phyloP scores from a whole-genome alignment of 2,888 invertebrate genomes.

The Pandemis corylana region DNA sequence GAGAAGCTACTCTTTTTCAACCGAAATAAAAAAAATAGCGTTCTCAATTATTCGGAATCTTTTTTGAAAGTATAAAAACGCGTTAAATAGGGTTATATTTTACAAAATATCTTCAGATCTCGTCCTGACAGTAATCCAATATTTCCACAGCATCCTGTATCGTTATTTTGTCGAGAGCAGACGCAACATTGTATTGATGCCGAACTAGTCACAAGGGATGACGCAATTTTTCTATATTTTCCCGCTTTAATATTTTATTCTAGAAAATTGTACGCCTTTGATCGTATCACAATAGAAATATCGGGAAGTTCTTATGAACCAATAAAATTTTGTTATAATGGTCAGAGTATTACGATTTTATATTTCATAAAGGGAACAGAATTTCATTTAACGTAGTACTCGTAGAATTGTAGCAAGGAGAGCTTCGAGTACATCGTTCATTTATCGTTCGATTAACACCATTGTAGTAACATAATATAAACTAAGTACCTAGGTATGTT shows the following conservation, averaged over 20 bases:
- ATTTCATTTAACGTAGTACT: too few species aligned
- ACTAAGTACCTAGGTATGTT: too few species aligned
- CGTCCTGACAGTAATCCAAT: conserved; percentile 5
- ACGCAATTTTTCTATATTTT: conserved; percentile 13
- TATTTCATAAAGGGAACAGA: too few species aligned
- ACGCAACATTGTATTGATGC: conserved; percentile 14
- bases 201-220: conserved; percentile 7
- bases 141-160: conserved; percentile 4
- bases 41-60: too few species aligned
- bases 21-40: too few species aligned
- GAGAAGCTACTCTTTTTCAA: too few species aligned
- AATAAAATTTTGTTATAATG: conserved; percentile 7
- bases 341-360: neutral
- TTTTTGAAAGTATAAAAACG: neutral
- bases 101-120: neutral
- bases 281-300: conserved; percentile 18
- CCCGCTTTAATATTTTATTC: conserved; percentile 23
- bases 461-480: too few species aligned
- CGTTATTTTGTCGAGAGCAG: conserved; percentile 29
- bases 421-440: too few species aligned
- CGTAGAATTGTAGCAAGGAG: neutral
- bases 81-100: neutral
- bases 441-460: too few species aligned
- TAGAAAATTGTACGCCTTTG: conserved; percentile 14
- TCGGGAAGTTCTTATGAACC: neutral